Percentiles rank a stretch among this genome's conserved stretches.
Evolutionary conservation across 1,140 invertebrate species (phyloP).

Genomic region (Archegozetes longisetosus): DNA sequence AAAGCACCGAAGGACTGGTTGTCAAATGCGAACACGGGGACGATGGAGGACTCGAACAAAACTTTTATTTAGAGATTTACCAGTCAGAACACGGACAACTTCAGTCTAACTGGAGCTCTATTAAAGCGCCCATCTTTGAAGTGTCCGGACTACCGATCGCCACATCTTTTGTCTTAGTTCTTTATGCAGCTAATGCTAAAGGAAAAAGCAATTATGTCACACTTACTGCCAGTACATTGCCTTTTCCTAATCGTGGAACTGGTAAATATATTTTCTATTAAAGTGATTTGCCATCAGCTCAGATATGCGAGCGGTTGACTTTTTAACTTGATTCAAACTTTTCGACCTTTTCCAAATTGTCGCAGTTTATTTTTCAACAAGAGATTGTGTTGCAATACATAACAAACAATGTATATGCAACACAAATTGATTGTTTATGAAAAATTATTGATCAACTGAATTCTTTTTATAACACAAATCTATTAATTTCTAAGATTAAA

Average conservation of each 20-base stretch:
- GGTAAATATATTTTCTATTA: conserved; percentile 46
- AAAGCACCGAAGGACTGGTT: conserved; percentile 56
- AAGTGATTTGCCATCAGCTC: conserved; percentile 4
- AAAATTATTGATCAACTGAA: too few species aligned
- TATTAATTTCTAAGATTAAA: too few species aligned
- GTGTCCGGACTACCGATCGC: conserved; percentile 51
- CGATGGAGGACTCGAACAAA: conserved; percentile 63
- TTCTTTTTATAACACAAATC: too few species aligned
- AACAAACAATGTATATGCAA: too few species aligned
- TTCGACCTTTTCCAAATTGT: background rate
- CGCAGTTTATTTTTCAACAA: conserved; percentile 2
- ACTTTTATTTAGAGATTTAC: conserved; percentile 60
- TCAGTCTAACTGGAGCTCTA: conserved; percentile 13
- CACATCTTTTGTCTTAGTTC: conserved; percentile 54
- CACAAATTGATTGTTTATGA: too few species aligned
- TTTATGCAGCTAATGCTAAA: conserved; percentile 71
- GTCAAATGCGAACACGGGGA: conserved; percentile 63
- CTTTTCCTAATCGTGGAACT: conserved; percentile 67
- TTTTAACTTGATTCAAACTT: background rate
- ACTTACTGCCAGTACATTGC: conserved; percentile 65
- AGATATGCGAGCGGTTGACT: background rate
- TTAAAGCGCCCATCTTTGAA: conserved; percentile 12
- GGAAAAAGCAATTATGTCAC: conserved; percentile 60
- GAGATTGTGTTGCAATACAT: too few species aligned
- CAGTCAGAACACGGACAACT: conserved; percentile 37